Evolutionary conservation across 1,140 invertebrate species (phyloP).

Genomic region (Antheraea pernyi): DNA sequence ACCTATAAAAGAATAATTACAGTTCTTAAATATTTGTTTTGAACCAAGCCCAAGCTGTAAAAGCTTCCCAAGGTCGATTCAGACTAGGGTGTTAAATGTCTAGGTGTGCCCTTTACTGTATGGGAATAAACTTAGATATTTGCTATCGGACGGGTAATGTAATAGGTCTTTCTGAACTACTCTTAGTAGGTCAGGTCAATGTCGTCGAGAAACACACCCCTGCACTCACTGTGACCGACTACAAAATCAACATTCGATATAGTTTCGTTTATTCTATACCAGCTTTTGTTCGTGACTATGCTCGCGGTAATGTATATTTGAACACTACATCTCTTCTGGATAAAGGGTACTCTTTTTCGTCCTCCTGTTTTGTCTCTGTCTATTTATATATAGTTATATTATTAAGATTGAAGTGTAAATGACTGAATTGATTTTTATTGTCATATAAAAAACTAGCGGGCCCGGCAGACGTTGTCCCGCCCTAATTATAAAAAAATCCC

Average conservation of each 20-base stretch:
- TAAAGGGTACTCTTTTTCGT: too few relatives aligned
- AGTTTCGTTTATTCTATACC: neutral
- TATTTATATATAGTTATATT: too few relatives aligned
- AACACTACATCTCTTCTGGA: too few relatives aligned
- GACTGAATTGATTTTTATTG: too few relatives aligned
- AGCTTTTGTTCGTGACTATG: too few relatives aligned
- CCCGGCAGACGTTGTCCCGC: too few relatives aligned
- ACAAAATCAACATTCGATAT: neutral
- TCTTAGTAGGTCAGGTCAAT: slow-evolving; percentile 38
- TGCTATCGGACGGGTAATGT: neutral
- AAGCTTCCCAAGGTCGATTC: slow-evolving; percentile 22
- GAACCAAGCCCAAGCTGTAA: slow-evolving; percentile 10
- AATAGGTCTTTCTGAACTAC: slow-evolving; percentile 33
- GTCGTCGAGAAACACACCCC: slow-evolving; percentile 17
- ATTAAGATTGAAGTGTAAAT: too few relatives aligned
- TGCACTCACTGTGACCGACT: neutral
- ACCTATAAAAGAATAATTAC: neutral
- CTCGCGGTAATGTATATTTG: too few relatives aligned
- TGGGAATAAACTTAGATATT: neutral
- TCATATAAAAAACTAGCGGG: too few relatives aligned
- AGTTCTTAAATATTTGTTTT: neutral
- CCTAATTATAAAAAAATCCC: too few relatives aligned
- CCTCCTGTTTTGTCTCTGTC: too few relatives aligned
- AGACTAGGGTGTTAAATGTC: slow-evolving; percentile 45
- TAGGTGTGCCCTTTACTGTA: slow-evolving; percentile 39